Conservation (phyloP, 2,113 vertebrate genomes). For the Cebidichthys violaceus region DNA sequence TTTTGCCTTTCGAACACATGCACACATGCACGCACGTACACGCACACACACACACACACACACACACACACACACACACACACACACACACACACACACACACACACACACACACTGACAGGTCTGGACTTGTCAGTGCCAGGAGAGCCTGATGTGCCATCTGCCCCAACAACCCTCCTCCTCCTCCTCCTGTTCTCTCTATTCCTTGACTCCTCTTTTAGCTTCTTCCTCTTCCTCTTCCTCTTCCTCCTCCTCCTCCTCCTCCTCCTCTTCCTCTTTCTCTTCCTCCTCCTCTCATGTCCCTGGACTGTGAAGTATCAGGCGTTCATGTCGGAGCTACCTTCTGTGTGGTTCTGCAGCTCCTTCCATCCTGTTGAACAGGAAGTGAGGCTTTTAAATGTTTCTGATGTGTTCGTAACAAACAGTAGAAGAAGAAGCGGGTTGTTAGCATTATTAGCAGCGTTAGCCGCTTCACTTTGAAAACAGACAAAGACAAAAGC, state of each 20-base stretch:
- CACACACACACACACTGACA: conserved; percentile 15
- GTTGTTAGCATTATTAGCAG: no score
- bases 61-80: conserved; percentile 24
- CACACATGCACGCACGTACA: neutral
- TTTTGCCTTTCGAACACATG: neutral
- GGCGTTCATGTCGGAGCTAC: no score
- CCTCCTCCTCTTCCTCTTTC: neutral
- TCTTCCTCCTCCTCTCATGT: neutral
- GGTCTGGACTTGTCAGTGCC: conserved; percentile 40
- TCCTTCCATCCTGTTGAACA: no score
- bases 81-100: conserved; percentile 29
- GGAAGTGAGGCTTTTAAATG: no score
- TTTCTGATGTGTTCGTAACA: no score
- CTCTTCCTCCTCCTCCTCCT: neutral
- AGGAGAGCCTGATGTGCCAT: conserved; percentile 38
- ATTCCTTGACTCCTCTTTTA: neutral
- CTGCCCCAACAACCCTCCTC: conserved; percentile 14
- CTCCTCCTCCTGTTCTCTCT: neutral
- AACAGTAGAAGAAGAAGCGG: no score
- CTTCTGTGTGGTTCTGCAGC: no score
- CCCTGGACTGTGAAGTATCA: no score
- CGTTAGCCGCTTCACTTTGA: no score
- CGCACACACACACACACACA: conserved; percentile 4
- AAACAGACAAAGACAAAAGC: no score
- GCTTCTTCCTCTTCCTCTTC: neutral